Base-by-base conservation (phyloP, 2,113 vertebrate species). In the Odocoileus hemionus region DNA sequence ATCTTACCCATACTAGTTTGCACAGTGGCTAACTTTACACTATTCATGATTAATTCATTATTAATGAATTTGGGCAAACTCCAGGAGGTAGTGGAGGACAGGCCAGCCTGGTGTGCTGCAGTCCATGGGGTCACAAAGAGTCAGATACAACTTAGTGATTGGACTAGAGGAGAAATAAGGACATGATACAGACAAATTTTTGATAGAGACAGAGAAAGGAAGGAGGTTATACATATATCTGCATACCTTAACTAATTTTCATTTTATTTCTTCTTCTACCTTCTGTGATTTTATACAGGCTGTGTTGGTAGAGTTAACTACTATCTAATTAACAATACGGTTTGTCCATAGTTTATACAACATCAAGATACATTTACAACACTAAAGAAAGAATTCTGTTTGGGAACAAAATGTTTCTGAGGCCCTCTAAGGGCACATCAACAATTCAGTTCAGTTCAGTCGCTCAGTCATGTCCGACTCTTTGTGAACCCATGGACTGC, bases 371-470 rank as follows among this genome's bases (percentile, higher is more conserved):
- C 5, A 52, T 50, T 78, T 82, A 76, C 80, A n/a, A 89, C 7
- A 52, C 1, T 43, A 96, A 30, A 82, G 14, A 28, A 23, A 70
- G 45, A 95, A 88, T 95, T 97, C 85, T 94, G 74, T 96, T 95
- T 95, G 94, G 92, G 83, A 95, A 97, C 87, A 94, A 89, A 95
- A 95, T 88, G 78, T 95, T 85, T 33, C 94, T 76, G 16, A 36
- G 86, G 96, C 2, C 4, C 7, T 74, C 58, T 58, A 85, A 13
- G 82, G 76, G 45, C 67, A 10, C 16, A 43, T 3, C 80, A 86
- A 0, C 0, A 60, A 17, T 86, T 74, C 36, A 74, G n/a, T 70
- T 70, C 19, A 23, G 67, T 39, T 74, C n/a, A 70, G 36, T 74
- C n/a, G 2, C 2, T 74, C 67, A 39, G n/a, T 74, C 36, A 39